Base-by-base conservation (phyloP, 2,113 vertebrate genomes). In the Merops nubicus region DNA sequence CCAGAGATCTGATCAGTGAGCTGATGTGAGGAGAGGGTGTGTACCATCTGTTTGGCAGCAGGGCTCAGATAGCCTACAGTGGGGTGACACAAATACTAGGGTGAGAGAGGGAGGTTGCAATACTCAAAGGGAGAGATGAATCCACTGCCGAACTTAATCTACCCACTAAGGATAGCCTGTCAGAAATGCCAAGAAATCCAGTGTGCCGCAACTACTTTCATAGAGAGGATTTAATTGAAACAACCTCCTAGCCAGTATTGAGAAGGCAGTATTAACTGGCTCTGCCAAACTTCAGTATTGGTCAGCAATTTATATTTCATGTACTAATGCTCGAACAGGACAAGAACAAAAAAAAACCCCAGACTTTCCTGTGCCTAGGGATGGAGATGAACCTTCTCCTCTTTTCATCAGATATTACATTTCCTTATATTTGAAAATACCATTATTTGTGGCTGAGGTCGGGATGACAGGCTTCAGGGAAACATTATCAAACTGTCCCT, bases 241-340 rank as follows among this genome's bases (percentile, higher is more conserved):
- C 89, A 93, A 85, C 73, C 88, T 95, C 70, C 59, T 88, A 96
- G 60, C 47, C 73, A 12, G 6, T 57, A 47, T 96, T 89, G 74
- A 92, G 94, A 93, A 91, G 47, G 47, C 64, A 17, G 19, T 88
- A 87, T 91, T 97, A 94, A 94, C 89, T 92, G n/a, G 47, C 51
- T 94, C 54, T 86, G 88, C 77, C 82, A 93, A 92, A 84, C 38
- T 85, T 83, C 92, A 78, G 89, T 36, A 54, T 89, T 88, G 86
- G 83, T 63, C 33, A 92, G 74, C 74, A 73, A 94, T 97, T 97
- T 96, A 56, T 97, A 91, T 95, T 97, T 93, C 85, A 96, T 92
- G 85, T 80, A 88, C 86, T 91, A 68, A 62, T 86, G 94, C 91
- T 97, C 50, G 91, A 77, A 85, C 91, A 80, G 96, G 77, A 80